A percentile compares a stretch with the other conserved stretches of the same genome.
phyloP scores from a whole-genome alignment of 2,888 invertebrate genomes.

The Ennomos quercinarius region DNA sequence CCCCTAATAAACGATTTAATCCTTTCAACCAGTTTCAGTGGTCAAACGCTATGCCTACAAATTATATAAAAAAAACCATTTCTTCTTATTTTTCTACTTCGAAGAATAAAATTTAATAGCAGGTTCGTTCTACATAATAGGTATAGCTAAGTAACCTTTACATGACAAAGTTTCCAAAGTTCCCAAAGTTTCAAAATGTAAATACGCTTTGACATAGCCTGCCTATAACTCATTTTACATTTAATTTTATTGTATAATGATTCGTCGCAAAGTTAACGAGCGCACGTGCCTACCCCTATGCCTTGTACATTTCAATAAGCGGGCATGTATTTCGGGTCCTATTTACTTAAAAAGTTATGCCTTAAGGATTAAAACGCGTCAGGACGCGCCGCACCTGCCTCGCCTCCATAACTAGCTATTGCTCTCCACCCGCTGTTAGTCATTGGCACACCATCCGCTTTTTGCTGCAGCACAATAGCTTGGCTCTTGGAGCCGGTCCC shows the following conservation, averaged over 20 bases:
- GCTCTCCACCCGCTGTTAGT: no score
- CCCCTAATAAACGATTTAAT: no score
- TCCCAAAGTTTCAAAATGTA: neutral
- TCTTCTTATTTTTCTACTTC: no score
- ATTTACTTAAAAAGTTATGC: conserved; percentile 14
- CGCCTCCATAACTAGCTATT: no score
- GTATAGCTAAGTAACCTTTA: neutral
- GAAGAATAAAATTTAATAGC: no score
- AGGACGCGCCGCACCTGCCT: neutral
- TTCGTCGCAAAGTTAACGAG: conserved; percentile 12
- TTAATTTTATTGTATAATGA: conserved; percentile 1
- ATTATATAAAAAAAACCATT: no score
- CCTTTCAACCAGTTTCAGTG: no score
- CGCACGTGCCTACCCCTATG: conserved; percentile 8
- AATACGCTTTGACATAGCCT: conserved; percentile 9
- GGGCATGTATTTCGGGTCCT: conserved; percentile 11
- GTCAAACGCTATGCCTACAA: no score
- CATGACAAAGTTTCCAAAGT: conserved; percentile 3
- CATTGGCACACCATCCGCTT: no score
- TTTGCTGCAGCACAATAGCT: no score
- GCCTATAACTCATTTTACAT: neutral
- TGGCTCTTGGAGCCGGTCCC: no score
- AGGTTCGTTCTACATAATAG: no score
- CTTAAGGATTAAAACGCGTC: conserved; percentile 5
- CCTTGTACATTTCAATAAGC: conserved; percentile 21